These are phyloP conservation scores for Linurgus olivaceus DNA, from an alignment of 2,797 vertebrate species.

Conservation along the genomic window DNA sequence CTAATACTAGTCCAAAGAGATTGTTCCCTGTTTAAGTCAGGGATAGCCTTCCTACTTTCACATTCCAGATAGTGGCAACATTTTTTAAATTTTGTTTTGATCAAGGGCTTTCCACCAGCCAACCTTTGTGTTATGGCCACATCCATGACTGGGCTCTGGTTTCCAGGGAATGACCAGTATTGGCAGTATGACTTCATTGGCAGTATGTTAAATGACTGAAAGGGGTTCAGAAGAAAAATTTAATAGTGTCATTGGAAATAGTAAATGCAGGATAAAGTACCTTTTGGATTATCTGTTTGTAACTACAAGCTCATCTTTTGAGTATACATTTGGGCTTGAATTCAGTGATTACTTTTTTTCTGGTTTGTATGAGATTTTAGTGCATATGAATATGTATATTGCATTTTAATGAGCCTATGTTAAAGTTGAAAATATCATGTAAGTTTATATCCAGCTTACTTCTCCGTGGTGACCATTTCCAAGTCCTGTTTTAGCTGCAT, in stretches of 20 bases:
- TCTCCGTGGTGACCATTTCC: background rate
- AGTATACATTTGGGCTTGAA: background rate
- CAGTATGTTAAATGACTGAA: background rate
- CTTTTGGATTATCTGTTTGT: background rate
- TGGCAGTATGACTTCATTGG: background rate
- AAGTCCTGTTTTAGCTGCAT: background rate
- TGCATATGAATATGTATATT: background rate
- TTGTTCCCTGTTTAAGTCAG: background rate
- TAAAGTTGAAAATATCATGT: background rate
- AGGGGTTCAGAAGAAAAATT: background rate
- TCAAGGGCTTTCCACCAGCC: rapidly evolving
- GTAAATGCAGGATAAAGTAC: background rate
- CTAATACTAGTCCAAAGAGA: background rate
- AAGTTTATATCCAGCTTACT: background rate
- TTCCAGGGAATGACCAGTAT: background rate
- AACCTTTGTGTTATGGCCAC: background rate
- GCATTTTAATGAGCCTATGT: background rate
- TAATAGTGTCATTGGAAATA: background rate
- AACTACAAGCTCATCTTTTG: background rate
- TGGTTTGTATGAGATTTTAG: background rate
- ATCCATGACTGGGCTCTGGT: background rate
- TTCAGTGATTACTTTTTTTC: background rate
- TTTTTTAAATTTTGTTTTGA: background rate
- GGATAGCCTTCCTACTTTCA: background rate
- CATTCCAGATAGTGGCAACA: background rate